A percentile compares a stretch with the other conserved stretches of the same genome.
Evolutionary conservation across 2,888 invertebrate species (phyloP).

Genomic region (Eustalomyia histrio): DNA sequence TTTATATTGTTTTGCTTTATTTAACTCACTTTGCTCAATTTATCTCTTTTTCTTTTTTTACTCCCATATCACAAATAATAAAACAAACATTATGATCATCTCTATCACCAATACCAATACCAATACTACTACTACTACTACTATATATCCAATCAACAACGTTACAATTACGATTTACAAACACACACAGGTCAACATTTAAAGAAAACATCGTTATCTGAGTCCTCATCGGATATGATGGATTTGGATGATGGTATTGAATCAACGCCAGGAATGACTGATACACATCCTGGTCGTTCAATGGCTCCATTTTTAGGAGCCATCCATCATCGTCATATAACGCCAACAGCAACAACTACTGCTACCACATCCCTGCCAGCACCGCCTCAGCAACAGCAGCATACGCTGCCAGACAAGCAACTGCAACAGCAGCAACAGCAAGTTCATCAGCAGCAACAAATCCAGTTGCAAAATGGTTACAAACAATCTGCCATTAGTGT

Average conservation of each 20-base stretch:
- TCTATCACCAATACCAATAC: not conserved
- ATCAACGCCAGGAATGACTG: constrained; percentile 79
- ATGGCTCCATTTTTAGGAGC: constrained; percentile 80
- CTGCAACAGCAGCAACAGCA: constrained; percentile 71
- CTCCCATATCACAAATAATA: constrained; percentile 68
- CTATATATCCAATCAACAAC: not conserved
- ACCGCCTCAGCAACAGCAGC: constrained; percentile 68
- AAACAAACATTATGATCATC: constrained; percentile 20
- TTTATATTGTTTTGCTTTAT: constrained; percentile 6
- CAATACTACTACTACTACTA: constrained; percentile 56
- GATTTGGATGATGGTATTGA: constrained; percentile 93
- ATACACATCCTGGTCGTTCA: constrained; percentile 78
- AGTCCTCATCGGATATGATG: constrained; percentile 94
- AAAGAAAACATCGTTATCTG: constrained; percentile 93
- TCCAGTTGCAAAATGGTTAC: constrained; percentile 73
- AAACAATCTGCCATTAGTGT: constrained; percentile 74
- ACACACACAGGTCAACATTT: constrained; percentile 87
- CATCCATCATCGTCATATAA: constrained; percentile 72
- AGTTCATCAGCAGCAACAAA: constrained; percentile 70
- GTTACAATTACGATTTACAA: constrained; percentile 61
- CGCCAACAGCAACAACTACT: constrained; percentile 68
- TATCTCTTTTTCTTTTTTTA: constrained; percentile 74
- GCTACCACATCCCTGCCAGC: constrained; percentile 67
- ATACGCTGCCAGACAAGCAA: constrained; percentile 62
- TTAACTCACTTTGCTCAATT: constrained; percentile 56